These are phyloP conservation scores for Ciconia maguari DNA, from an alignment of 2,113 vertebrate genomes.

Conservation along the genomic window DNA sequence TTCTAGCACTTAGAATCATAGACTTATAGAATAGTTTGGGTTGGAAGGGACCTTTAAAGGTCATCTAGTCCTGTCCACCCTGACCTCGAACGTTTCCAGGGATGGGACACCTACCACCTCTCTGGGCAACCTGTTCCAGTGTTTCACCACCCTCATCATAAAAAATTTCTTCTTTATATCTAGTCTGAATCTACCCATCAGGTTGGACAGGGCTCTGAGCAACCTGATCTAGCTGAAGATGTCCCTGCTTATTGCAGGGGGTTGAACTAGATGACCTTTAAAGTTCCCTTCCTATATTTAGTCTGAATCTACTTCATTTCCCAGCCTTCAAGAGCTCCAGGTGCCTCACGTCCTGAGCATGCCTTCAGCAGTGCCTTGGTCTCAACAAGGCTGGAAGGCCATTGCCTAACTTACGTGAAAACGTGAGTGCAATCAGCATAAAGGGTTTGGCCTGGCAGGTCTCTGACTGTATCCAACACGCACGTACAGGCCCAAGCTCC, in stretches of 20 bases:
- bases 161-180: background rate
- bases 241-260: background rate
- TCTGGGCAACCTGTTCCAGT: background rate
- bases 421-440: background rate
- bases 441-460: background rate
- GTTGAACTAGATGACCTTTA: background rate
- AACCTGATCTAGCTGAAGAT: background rate
- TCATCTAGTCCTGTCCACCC: background rate
- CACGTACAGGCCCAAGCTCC: background rate
- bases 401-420: background rate
- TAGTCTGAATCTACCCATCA: background rate
- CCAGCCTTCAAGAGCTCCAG: background rate
- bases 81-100: background rate
- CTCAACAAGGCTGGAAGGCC: background rate
- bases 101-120: background rate
- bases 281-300: background rate
- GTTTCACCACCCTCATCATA: background rate
- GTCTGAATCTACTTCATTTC: background rate
- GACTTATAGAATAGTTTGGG: background rate
- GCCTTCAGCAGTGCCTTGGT: background rate
- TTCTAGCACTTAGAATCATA: background rate
- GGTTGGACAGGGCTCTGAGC: background rate
- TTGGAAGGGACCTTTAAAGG: background rate
- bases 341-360: background rate
- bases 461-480: accelerated